Conservation (phyloP, 1,140 invertebrate genomes). For the Pectinophora gossypiella region DNA sequence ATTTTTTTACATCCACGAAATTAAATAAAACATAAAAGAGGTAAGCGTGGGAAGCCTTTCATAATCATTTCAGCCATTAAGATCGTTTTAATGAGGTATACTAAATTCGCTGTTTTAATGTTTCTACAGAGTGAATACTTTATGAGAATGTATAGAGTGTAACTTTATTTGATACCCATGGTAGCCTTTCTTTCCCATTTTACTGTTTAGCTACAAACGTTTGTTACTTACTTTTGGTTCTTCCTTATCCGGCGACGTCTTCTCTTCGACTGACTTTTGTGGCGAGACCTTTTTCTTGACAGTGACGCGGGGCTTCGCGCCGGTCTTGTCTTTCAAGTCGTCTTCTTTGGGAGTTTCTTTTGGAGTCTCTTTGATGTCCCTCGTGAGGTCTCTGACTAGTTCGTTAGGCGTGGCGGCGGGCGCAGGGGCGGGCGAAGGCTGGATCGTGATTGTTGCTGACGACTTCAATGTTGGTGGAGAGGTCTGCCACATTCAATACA, state of each 20-base stretch:
- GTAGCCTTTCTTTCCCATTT: no score
- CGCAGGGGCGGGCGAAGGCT: constrained; percentile 27
- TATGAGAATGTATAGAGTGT: no score
- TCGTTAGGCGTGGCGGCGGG: constrained; percentile 1
- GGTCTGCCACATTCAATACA: no score
- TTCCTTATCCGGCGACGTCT: constrained; percentile 41
- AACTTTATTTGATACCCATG: no score
- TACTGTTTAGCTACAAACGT: no score
- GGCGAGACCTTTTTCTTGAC: constrained; percentile 36
- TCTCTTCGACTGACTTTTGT: constrained; percentile 37
- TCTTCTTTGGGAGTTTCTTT: constrained; percentile 34
- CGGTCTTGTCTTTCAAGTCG: constrained; percentile 29
- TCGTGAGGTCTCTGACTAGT: constrained; percentile 27
- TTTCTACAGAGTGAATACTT: no score
- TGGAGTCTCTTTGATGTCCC: constrained; percentile 22
- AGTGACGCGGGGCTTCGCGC: constrained; percentile 28
- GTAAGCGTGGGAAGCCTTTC: no score
- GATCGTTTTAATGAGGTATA: no score
- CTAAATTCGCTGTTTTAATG: no score
- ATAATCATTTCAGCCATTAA: no score
- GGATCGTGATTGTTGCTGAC: constrained; percentile 63
- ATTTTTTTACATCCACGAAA: no score
- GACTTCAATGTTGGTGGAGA: constrained; percentile 46
- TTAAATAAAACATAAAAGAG: no score
- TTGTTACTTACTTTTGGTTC: constrained; percentile 49